Conservation (phyloP, 1,140 invertebrate species). For the Diploscapter pachys region DNA sequence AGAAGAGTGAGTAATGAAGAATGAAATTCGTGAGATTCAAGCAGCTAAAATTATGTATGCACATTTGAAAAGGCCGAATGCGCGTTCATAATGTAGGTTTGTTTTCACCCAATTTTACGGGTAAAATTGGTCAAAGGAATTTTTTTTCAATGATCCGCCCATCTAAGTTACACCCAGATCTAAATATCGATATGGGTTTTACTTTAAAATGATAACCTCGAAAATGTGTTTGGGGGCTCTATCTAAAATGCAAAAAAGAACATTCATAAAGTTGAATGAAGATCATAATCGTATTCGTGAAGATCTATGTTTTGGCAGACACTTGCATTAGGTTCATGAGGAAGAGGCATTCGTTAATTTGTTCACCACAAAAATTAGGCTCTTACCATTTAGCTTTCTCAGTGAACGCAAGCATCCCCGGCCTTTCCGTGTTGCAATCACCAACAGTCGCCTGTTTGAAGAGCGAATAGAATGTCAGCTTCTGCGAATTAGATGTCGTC, state of each 20-base stretch:
- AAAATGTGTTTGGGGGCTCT: not conserved
- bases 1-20: too few relatives aligned
- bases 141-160: too few relatives aligned
- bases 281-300: not conserved
- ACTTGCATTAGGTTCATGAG: not conserved
- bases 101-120: not conserved
- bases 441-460: conserved; percentile 58
- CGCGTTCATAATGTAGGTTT: not conserved
- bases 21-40: too few relatives aligned
- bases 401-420: conserved; percentile 52
- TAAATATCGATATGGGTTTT: too few relatives aligned
- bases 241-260: not conserved
- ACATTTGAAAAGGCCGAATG: not conserved
- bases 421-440: conserved; percentile 55
- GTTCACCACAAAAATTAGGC: not conserved
- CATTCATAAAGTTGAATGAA: conserved; percentile 1
- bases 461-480: conserved; percentile 54
- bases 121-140: too few relatives aligned
- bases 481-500: conserved; percentile 53
- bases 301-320: not conserved
- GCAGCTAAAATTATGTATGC: too few relatives aligned
- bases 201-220: too few relatives aligned
- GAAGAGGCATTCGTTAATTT: not conserved
- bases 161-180: too few relatives aligned
- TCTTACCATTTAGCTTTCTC: conserved; percentile 52